phyloP scores from a whole-genome alignment of 2,797 vertebrate species.

The Cuculus canorus region DNA sequence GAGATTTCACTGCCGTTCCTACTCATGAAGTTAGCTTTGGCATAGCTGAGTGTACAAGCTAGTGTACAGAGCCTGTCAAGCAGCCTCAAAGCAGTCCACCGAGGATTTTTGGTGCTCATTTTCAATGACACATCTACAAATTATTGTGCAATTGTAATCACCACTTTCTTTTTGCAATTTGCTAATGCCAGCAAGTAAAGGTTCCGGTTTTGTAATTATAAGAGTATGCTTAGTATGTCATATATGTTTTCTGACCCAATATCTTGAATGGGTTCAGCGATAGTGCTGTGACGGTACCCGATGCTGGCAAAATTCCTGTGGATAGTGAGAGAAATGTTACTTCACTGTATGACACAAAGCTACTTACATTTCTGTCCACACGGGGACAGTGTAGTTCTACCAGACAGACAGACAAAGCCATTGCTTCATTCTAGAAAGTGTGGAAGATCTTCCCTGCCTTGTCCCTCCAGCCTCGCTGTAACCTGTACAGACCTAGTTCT shows the following conservation, averaged over 20 bases:
- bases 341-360: not conserved
- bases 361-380: not conserved
- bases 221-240: not conserved
- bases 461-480: not conserved
- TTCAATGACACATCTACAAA: not conserved
- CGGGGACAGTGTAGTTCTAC: conserved; percentile 13
- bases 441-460: not conserved
- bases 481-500: not conserved
- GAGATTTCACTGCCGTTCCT: not conserved
- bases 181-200: not conserved
- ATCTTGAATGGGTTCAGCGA: not conserved
- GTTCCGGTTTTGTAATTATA: not conserved
- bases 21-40: not conserved
- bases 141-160: not conserved
- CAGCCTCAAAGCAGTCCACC: not conserved
- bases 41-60: not conserved
- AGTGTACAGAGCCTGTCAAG: not conserved
- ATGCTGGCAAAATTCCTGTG: not conserved
- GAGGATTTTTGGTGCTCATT: not conserved
- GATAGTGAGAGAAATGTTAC: not conserved
- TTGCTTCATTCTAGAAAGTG: not conserved
- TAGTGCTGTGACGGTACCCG: not conserved
- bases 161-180: not conserved
- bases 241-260: not conserved
- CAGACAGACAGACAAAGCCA: not conserved